Evolutionary conservation across 2,797 vertebrate species (phyloP), one percentile per base, ranked within the genome.

Genomic region (Cyprinodon diabolis): DNA sequence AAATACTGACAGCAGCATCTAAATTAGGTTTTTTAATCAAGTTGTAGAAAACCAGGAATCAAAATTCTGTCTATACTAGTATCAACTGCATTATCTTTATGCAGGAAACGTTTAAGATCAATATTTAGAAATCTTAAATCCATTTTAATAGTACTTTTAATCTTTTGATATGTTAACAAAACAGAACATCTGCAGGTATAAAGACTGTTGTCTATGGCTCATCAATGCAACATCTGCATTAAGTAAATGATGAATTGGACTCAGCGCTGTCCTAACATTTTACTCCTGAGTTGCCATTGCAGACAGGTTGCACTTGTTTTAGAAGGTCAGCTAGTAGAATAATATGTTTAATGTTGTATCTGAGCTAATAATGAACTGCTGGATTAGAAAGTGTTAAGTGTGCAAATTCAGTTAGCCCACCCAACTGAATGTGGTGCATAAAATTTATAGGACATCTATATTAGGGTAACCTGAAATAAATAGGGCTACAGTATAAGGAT

Each of bases 181-280:
- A 23, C 47, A 69, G 73, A 0, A 5, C 1, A 52, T 56, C 65
- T 56, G 35, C 57, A 52, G 25, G 66, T 75, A 30, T 56, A 71
- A 60, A 21, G n/a, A 40, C 71, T 37, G 8, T 62, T 21, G 37
- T 85, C 68, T 88, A 90, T 90, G 86, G 89, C 90, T 92, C 87
- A 25, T 84, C 63, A 70, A 77, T 77, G 78, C 66, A 80, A 70
- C 45, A 58, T 71, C 66, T 67, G 70, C 66, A 77, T 55, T 45
- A 67, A 76, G 55, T 62, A 23, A 66, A 76, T 11, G 69, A 48
- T 55, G 40, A 51, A 15, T 1, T 78, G 63, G 62, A 66, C 37
- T 37, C 57, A 75, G 43, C 21, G 68, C 15, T 5, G n/a, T 35
- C 37, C 51, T 54, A 7, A 69, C 68, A 52, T 60, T 60, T 54